Base-by-base conservation (phyloP, 2,113 vertebrate genomes). In the Zootoca vivipara region DNA sequence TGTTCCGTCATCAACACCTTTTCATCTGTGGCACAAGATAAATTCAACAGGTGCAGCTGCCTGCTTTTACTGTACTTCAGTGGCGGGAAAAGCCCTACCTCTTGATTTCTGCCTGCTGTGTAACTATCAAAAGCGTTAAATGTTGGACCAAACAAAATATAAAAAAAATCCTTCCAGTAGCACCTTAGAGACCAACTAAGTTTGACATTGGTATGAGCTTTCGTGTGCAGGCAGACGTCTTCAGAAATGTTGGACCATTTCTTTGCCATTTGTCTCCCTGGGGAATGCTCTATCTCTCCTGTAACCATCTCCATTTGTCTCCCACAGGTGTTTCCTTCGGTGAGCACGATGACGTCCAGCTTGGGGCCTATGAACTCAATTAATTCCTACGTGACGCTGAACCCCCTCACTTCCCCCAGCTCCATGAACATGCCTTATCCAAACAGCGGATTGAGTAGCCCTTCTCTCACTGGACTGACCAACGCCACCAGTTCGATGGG, bases 331-430 rank as follows among this genome's bases (percentile, higher is more conserved):
- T 99, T 98, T 87, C 96, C 98, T 18, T 97, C 97, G 1, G 95
- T 97, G 85, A 96, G 96, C 85, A 95, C 96, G 24, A 98, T 98
- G 96, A 97, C 97, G 85, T 96, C 97, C 52, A 96, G 96, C 82
- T 91, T 97, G 90, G 95, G 96, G 28, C 93, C 97, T 42, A 97
- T 98, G 97, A 96, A 97, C 89, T 96, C 97, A 90, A 97, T 98
- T 91, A 98, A 98, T 96, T 98, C 97, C 92, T 99, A 99, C 93
- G 98, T 99, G 96, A 98, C 97, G 92, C 91, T 99, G 91, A 98
- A 98, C 93, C 95, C 98, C 0, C 95, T 97, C 6, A 96, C 95
- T 52, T 96, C 97, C 28, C 91, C 96, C 1, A 92, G 96, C 5
- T 94, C 95, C 38, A 97, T 98, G 95, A 98, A 97, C 94, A 96